phyloP scores from a whole-genome alignment of 2,113 vertebrate species.

The Vulpes ferrilata region DNA sequence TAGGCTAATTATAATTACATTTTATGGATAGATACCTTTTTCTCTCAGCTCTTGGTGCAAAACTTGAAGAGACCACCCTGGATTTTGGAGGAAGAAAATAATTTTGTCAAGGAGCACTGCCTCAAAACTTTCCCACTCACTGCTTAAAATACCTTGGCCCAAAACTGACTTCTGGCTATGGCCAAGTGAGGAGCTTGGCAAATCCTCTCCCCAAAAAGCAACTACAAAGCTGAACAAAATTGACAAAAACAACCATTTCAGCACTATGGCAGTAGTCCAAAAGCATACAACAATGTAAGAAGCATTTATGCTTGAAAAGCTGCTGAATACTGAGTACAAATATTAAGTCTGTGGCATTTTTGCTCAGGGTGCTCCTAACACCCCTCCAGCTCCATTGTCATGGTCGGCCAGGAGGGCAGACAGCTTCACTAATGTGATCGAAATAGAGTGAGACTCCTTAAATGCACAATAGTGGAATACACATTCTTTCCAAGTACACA shows the following conservation, averaged over 20 bases:
- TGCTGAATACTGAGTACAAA: conserved; percentile 9
- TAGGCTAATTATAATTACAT: not conserved
- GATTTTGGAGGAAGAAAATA: conserved; percentile 17
- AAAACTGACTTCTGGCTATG: not conserved
- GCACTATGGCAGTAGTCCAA: conserved; percentile 3
- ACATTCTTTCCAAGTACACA: conserved; percentile 13
- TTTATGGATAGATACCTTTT: not conserved
- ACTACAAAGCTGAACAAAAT: conserved; percentile 23
- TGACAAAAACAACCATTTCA: conserved; percentile 39
- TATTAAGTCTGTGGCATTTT: not conserved
- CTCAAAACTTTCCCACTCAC: not conserved
- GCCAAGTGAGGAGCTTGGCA: not conserved
- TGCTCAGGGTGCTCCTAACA: not conserved
- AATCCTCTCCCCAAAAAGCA: not conserved
- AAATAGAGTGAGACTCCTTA: not conserved
- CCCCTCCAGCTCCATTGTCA: not conserved
- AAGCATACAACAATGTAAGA: not conserved
- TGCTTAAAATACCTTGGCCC: conserved; percentile 30
- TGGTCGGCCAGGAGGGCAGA: not conserved
- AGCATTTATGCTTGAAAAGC: not conserved
- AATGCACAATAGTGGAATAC: not conserved
- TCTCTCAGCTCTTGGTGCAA: not conserved
- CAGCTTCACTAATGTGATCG: not conserved
- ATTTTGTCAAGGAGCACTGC: not conserved
- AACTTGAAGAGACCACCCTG: not conserved